Evolutionary conservation across 2,888 invertebrate species (phyloP), one percentile per base, ranked within the genome.

Genomic region (Rhagophthalmus giganteus): DNA sequence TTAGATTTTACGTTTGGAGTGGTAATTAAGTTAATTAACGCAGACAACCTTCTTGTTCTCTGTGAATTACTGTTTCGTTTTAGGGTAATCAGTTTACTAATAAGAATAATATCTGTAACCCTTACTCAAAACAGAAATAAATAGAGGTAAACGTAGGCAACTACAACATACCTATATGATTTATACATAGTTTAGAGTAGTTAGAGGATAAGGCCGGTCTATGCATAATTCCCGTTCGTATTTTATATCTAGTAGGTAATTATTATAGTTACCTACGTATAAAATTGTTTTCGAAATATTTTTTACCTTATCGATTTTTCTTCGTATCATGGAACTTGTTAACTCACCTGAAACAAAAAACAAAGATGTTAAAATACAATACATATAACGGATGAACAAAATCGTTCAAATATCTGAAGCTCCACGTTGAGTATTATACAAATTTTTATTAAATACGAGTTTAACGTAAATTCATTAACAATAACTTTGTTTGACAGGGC

Each of bases 1-100:
- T 34, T 34, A 34, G 34, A 34, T 20, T 34, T 34, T 34, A 34
- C 34, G 34, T 16, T 34, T 34, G 20, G 16, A 34, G 20, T 16
- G n/a, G 34, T 34, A 34, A 34, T 20, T 20, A 34, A 34, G 16
- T 16, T 34, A 34, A 34, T 34, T 34, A 34, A 34, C 24, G 16
- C 34, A 16, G 34, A n/a, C 16, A 14, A 20, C 14, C 16, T 34
- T 4, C 9, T 4, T 30, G 6, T 10, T 11, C 12, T 5, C 4
- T 20, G 4, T 20, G 20, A 20, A 20, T 20, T 20, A 20, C 20
- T 20, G 20, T 20, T 20, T 20, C 20, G 20, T 20, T 20, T 20
- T 20, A 20, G 20, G 3, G 3, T 20, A 20, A 20, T 20, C 20
- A 20, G 4, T 20, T 20, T 20, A 20, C 20, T 20, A 20, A 20